Evolutionary conservation across 2,113 vertebrate species (phyloP).

Genomic region (cattle (Bos taurus)): ARS-UCD2.0 NC_037329.1:53402501-53403000

Average conservation of each 20-base stretch:
- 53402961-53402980: background rate
- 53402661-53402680: background rate
- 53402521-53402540: background rate
- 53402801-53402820: background rate
- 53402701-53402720: background rate
- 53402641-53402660: background rate
- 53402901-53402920: background rate
- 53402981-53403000: slow-evolving; percentile 8
- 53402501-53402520: background rate
- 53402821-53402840: background rate
- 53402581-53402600: slow-evolving; percentile 9
- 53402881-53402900: background rate
- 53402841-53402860: background rate
- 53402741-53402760: background rate
- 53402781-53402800: slow-evolving; percentile 1
- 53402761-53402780: background rate
- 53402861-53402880: background rate
- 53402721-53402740: background rate
- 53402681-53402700: background rate
- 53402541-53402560: background rate
- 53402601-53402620: background rate
- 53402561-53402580: background rate
- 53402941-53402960: background rate
- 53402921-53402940: background rate
- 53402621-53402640: background rate